phyloP scores from a whole-genome alignment of 2,113 vertebrate genomes.

The Leiothrix lutea region DNA sequence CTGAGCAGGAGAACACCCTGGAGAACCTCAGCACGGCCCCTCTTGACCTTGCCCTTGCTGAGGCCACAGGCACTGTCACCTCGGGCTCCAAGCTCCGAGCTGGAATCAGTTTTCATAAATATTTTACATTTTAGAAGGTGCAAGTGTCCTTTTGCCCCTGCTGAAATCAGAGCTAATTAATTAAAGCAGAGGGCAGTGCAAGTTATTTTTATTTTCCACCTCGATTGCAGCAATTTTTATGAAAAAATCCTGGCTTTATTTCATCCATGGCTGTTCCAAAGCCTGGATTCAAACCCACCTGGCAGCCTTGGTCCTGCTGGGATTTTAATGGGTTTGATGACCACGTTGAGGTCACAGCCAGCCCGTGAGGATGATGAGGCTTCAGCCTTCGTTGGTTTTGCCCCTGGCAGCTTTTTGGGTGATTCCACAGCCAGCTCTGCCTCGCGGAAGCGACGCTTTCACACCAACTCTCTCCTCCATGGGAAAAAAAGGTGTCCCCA shows the following conservation, averaged over 20 bases:
- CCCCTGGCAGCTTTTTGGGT: fast-evolving
- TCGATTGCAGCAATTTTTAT: fast-evolving
- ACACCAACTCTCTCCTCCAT: neutral
- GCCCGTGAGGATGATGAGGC: fast-evolving
- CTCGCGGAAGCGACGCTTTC: neutral
- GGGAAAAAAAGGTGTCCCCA: neutral
- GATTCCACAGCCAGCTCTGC: neutral
- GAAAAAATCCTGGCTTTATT: neutral
- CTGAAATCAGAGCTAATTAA: neutral
- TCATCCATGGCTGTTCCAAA: fast-evolving
- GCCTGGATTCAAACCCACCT: neutral
- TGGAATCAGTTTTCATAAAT: neutral
- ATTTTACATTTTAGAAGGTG: neutral
- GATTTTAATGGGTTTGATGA: fast-evolving
- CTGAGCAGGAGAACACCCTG: neutral
- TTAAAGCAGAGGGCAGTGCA: neutral
- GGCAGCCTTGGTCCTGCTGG: too few relatives aligned
- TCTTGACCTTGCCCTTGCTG: neutral
- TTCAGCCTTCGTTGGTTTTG: fast-evolving
- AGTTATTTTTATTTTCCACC: neutral
- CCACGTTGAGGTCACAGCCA: fast-evolving
- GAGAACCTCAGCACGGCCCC: neutral
- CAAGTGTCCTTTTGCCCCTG: neutral
- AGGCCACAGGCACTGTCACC: neutral
- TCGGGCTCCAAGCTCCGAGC: neutral